Base-by-base conservation (phyloP, 2,797 vertebrate species). In the Cirrhinus molitorella region DNA sequence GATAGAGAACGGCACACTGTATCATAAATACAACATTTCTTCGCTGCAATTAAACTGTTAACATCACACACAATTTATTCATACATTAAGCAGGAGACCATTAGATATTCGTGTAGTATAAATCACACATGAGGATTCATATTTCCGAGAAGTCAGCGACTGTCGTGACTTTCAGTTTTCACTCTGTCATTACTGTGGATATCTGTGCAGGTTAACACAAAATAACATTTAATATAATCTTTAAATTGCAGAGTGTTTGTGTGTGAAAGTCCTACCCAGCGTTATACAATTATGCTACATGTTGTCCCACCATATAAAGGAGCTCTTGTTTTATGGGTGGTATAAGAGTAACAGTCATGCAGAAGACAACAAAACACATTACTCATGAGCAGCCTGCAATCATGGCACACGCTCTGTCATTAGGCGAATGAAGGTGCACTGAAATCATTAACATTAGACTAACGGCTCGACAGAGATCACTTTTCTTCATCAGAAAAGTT, bases 191-290 rank as follows among this genome's bases (percentile, higher is more conserved):
- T 85, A 83, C 51, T 23, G 21, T 49, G 57, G 43, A 80, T 70
- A 65, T 67, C 51, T 28, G 66, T 65, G 79, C 28, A 79, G 81
- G 81, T 81, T 85, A 55, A 63, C 23, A 75, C 80, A 75, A 88
- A 88, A 88, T 87, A 91, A 87, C 89, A 90, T 92, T 93, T 89
- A 84, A 86, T 86, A 88, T 93, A 93, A 94, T 92, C 91, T 93
- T 89, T 90, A 92, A 94, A 93, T 94, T 88, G 92, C 87, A 91
- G 83, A 81, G 90, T 90, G 89, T 91, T 91, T 86, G 53, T 84
- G 72, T 84, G 77, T 80, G 89, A 85, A 89, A 86, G 85, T 53
- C 83, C 85, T 75, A 80, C 82, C 83, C 88, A 81, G 84, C 25
- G 72, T 86, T 89, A 85, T 89, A 83, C 87, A 92, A 92, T 92